Percentiles rank a stretch among this genome's conserved stretches.
These are phyloP conservation scores for Branchipolynoe longqiensis DNA, from an alignment of 2,888 invertebrate species.

Conservation along the genomic window DNA sequence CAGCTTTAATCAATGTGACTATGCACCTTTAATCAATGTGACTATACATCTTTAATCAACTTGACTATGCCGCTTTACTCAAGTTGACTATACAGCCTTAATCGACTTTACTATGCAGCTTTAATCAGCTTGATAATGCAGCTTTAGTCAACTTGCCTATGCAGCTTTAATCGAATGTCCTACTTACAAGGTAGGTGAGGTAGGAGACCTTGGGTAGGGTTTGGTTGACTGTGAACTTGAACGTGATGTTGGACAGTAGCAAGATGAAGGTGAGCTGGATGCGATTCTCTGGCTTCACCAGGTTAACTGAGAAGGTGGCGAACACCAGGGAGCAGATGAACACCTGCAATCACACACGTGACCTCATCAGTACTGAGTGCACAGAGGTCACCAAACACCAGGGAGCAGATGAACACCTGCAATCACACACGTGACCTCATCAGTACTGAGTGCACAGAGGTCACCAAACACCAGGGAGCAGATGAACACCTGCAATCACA, in stretches of 20 bases:
- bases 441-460: no score
- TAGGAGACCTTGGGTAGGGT: slow-evolving; percentile 64
- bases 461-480: slow-evolving; percentile 63
- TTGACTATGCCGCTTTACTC: no score
- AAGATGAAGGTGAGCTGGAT: slow-evolving; percentile 67
- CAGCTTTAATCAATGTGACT: no score
- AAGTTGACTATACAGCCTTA: no score
- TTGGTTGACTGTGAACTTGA: slow-evolving; percentile 66
- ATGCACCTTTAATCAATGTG: no score
- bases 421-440: no score
- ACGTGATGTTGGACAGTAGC: slow-evolving; percentile 66
- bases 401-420: slow-evolving; percentile 62
- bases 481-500: slow-evolving; percentile 64
- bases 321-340: slow-evolving; percentile 63
- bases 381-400: slow-evolving; percentile 65
- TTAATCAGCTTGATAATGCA: no score
- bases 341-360: no score
- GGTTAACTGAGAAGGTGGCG: slow-evolving; percentile 65
- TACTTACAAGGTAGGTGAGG: slow-evolving; percentile 62
- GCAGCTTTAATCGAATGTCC: not conserved
- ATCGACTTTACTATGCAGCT: no score
- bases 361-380: no score
- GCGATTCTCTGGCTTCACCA: slow-evolving; percentile 63
- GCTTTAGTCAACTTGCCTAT: no score
- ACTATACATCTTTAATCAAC: no score